Evolutionary conservation across 2,113 vertebrate species (phyloP).

Genomic region (Pangasianodon hypophthalmus): DNA sequence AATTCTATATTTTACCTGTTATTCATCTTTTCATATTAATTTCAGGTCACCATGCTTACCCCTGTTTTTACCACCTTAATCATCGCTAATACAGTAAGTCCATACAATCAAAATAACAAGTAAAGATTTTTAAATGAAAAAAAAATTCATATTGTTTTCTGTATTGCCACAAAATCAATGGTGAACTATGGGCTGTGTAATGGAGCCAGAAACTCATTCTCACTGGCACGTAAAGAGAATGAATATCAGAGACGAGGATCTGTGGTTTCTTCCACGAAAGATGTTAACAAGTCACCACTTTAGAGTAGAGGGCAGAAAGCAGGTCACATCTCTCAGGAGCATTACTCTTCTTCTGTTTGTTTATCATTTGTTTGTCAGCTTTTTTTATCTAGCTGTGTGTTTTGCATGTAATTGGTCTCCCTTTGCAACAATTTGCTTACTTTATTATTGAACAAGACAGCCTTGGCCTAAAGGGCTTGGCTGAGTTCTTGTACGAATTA

Average conservation of each 20-base stretch:
- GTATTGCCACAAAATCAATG: conserved; percentile 11
- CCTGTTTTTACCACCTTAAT: not conserved
- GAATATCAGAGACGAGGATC: not conserved
- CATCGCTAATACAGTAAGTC: not conserved
- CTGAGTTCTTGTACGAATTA: conserved; percentile 40
- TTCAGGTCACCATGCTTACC: not conserved
- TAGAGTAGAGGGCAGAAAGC: conserved; percentile 26
- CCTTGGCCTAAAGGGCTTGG: conserved; percentile 33
- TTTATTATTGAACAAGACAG: conserved; percentile 52
- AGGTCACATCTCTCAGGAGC: conserved; percentile 38
- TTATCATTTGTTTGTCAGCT: conserved; percentile 50
- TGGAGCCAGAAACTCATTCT: conserved; percentile 10
- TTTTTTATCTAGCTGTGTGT: conserved; percentile 43
- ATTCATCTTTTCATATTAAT: conserved; percentile 3
- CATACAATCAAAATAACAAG: not conserved
- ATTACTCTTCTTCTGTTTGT: conserved; percentile 46
- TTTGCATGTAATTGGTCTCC: conserved; percentile 52
- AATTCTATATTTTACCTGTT: not conserved
- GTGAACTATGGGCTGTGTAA: conserved; percentile 5
- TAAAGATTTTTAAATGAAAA: not conserved
- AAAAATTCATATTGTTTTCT: not conserved
- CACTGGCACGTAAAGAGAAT: not conserved
- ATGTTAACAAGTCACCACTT: conserved; percentile 32
- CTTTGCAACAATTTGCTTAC: conserved; percentile 32
- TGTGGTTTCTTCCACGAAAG: not conserved